Evolutionary conservation across 2,113 vertebrate species (phyloP).

Genomic region (Isichthys henryi): DNA sequence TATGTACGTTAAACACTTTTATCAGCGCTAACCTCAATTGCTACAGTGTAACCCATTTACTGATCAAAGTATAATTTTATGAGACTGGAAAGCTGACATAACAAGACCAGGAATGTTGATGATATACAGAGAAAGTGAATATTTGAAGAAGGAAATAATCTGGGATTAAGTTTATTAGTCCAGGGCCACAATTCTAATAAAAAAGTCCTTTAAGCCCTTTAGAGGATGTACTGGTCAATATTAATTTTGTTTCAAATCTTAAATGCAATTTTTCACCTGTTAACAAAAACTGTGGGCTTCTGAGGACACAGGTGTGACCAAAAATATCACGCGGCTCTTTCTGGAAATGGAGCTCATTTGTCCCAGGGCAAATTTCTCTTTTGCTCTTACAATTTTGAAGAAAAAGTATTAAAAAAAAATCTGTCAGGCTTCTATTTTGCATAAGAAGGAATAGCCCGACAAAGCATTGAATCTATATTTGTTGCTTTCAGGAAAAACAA

Average conservation of each 20-base stretch:
- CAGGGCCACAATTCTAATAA: not conserved
- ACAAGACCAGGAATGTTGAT: not conserved
- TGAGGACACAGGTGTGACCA: not conserved
- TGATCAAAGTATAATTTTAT: not conserved
- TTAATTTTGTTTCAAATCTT: not conserved
- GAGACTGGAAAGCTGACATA: not conserved
- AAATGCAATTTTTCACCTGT: not conserved
- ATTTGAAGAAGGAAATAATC: not conserved
- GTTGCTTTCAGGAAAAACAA: not conserved
- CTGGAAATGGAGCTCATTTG: not conserved
- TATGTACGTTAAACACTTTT: not conserved
- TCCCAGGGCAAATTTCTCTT: not conserved
- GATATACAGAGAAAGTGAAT: not conserved
- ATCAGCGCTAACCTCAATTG: not conserved
- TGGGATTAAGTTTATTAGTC: not conserved
- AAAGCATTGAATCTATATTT: not conserved
- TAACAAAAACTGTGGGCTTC: not conserved
- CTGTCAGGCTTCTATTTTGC: not conserved
- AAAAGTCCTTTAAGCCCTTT: not conserved
- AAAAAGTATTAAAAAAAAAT: not conserved
- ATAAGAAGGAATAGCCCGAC: not conserved
- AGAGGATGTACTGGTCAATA: not conserved
- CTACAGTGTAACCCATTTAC: not conserved
- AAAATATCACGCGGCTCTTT: not conserved
- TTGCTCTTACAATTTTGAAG: not conserved